Percentiles rank a stretch among this genome's conserved stretches.
Conservation (phyloP, 2,113 vertebrate species). For the Craseonycteris thonglongyai region DNA sequence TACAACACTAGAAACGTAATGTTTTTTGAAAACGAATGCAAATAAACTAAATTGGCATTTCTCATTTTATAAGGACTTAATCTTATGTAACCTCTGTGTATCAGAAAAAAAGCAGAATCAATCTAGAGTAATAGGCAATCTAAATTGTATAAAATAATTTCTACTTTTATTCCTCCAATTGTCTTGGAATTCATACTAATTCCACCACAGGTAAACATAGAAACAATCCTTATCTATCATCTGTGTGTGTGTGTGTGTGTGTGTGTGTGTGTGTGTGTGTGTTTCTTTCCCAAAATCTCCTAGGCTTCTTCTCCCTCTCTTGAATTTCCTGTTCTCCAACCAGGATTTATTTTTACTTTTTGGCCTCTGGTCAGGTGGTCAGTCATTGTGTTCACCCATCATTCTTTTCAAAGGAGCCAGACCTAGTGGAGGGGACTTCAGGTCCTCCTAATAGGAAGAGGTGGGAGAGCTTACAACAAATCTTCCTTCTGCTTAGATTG, state of each 20-base stretch:
- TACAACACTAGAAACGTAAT: neutral
- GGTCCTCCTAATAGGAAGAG: neutral
- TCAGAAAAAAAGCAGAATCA: neutral
- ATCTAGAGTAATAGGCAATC: neutral
- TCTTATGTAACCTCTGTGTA: neutral
- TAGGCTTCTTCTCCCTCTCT: neutral
- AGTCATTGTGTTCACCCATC: neutral
- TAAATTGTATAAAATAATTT: neutral
- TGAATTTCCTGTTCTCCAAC: neutral
- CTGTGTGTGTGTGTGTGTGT: too few relatives aligned
- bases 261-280: too few relatives aligned
- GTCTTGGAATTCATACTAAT: neutral
- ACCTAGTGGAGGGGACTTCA: neutral
- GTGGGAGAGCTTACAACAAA: neutral
- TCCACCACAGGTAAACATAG: neutral
- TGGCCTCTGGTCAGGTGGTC: neutral
- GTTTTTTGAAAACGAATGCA: neutral
- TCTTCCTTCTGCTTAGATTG: neutral
- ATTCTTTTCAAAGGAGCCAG: neutral
- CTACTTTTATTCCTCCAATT: neutral
- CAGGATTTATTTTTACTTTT: neutral
- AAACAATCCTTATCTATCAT: neutral
- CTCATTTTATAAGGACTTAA: neutral
- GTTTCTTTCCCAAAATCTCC: neutral
- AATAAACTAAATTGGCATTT: neutral